Evolutionary conservation across 2,797 vertebrate genomes (phyloP).

Genomic region (Falco concolor): DNA sequence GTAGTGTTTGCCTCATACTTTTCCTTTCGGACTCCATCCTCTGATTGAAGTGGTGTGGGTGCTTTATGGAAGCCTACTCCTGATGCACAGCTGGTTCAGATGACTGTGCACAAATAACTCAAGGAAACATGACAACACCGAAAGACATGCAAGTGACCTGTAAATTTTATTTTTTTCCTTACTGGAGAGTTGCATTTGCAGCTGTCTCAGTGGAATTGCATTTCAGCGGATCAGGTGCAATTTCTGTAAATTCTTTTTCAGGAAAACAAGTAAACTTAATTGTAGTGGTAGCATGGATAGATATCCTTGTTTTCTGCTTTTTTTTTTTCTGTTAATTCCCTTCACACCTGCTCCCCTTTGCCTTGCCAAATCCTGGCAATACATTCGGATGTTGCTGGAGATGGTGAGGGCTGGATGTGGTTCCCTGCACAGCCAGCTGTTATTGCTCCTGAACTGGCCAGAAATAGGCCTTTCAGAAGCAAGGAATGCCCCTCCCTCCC

Average conservation of each 20-base stretch:
- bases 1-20: neutral
- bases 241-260: neutral
- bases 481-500: neutral
- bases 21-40: neutral
- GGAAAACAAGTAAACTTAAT: neutral
- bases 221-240: neutral
- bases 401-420: neutral
- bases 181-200: neutral
- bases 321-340: neutral
- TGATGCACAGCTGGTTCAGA: neutral
- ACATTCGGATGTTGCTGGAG: neutral
- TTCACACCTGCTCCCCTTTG: neutral
- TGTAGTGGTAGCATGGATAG: neutral
- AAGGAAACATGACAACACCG: neutral
- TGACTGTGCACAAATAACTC: neutral
- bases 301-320: neutral
- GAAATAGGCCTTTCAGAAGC: conserved; percentile 8
- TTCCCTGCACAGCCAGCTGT: neutral
- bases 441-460: neutral
- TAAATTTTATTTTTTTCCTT: neutral
- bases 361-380: neutral
- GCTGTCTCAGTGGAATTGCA: neutral
- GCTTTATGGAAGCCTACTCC: neutral
- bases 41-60: neutral
- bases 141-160: neutral